Evolutionary conservation across 1,140 invertebrate species (phyloP).

Genomic region (Stenopsyche tienmushanensis): DNA sequence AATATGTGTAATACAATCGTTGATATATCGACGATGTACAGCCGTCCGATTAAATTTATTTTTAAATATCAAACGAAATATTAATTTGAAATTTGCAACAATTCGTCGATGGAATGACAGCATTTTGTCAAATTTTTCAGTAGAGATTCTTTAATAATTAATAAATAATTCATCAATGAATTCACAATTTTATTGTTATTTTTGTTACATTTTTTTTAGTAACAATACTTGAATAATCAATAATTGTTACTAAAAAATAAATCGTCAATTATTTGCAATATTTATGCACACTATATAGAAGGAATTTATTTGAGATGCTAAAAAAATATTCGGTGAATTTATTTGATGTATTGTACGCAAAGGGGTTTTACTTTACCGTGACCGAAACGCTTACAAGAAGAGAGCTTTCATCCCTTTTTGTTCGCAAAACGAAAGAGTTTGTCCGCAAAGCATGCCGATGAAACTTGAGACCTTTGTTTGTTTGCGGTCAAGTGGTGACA

Average conservation of each 20-base stretch:
- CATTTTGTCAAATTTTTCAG: too few species aligned
- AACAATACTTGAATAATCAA: too few species aligned
- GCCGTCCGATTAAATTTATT: too few species aligned
- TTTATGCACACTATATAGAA: too few species aligned
- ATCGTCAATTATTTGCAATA: too few species aligned
- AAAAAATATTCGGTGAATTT: too few species aligned
- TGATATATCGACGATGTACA: not conserved
- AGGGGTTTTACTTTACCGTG: slow-evolving; percentile 6
- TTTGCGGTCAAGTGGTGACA: slow-evolving; percentile 39
- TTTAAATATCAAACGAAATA: not conserved
- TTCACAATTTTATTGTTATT: too few species aligned
- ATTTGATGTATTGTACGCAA: not conserved
- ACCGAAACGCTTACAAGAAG: slow-evolving; percentile 23
- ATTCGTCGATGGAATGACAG: not conserved
- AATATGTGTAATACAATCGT: not conserved
- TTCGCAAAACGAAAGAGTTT: slow-evolving; percentile 28
- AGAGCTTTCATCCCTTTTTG: slow-evolving; percentile 32
- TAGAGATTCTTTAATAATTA: too few species aligned
- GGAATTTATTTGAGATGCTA: too few species aligned
- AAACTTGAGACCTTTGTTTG: slow-evolving; percentile 31
- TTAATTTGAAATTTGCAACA: not conserved
- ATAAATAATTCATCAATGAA: too few species aligned
- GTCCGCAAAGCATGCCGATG: slow-evolving; percentile 15
- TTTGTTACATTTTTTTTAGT: too few species aligned
- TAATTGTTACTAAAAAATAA: not conserved